phyloP scores from a whole-genome alignment of 2,888 invertebrate species.

The Meliscaeva auricollis region DNA sequence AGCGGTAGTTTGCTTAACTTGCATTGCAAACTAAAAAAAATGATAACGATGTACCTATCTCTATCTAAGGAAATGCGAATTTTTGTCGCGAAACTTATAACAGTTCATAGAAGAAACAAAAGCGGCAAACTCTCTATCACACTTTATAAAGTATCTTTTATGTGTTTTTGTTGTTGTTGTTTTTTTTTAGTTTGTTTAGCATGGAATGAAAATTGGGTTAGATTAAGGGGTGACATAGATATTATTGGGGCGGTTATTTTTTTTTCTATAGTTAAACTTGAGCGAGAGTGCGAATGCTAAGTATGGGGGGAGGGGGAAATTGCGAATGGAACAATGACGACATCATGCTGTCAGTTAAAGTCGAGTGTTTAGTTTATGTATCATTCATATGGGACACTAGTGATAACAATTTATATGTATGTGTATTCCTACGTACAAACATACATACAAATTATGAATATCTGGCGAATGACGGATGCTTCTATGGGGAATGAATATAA shows the following conservation, averaged over 20 bases:
- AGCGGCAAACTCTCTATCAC: conserved; percentile 11
- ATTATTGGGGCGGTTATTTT: conserved; percentile 40
- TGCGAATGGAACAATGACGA: conserved; percentile 55
- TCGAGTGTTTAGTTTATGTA: conserved; percentile 12
- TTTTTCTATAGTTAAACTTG: conserved; percentile 9
- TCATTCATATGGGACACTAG: conserved; percentile 11
- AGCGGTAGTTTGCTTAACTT: conserved; percentile 22
- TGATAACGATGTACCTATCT: not conserved
- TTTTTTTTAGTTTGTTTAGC: not conserved
- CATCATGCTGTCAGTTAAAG: conserved; percentile 41
- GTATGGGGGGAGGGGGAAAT: not conserved
- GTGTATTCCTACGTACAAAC: not conserved
- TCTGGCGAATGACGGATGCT: conserved; percentile 60
- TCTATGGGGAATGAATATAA: conserved; percentile 40
- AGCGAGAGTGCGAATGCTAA: not conserved
- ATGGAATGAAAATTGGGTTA: conserved; percentile 68
- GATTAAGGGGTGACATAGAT: conserved; percentile 75
- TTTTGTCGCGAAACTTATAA: conserved; percentile 50
- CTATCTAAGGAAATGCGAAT: conserved; percentile 2
- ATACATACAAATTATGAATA: too few relatives aligned
- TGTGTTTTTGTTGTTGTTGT: not conserved
- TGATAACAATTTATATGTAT: conserved; percentile 21
- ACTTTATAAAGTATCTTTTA: conserved; percentile 29
- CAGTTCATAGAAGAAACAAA: conserved; percentile 1
- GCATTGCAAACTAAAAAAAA: not conserved